Conservation (phyloP, 2,888 invertebrate species). For the Stramonita haemastoma region DNA sequence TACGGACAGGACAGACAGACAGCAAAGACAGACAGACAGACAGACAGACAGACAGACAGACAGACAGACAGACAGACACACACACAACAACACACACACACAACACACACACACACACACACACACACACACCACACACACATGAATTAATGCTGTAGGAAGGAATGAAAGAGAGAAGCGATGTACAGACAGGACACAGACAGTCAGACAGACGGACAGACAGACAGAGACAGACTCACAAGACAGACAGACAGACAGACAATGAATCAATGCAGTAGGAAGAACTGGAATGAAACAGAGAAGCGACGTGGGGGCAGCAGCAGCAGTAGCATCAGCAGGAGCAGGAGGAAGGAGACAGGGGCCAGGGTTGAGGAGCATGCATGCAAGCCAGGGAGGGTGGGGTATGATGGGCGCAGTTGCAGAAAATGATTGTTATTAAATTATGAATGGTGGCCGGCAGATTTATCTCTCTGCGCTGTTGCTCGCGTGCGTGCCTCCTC, state of each 20-base stretch:
- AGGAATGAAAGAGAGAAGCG: too few relatives aligned
- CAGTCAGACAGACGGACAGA: background rate
- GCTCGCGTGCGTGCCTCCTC: too few relatives aligned
- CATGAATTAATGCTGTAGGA: too few relatives aligned
- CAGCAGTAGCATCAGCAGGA: too few relatives aligned
- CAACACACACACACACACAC: background rate
- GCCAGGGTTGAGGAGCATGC: too few relatives aligned
- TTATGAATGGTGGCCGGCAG: too few relatives aligned
- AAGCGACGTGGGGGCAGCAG: too few relatives aligned
- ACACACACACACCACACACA: background rate
- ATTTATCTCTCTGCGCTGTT: too few relatives aligned
- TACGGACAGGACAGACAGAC: background rate
- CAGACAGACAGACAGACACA: constrained; percentile 6
- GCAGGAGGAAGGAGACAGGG: too few relatives aligned
- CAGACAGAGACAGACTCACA: background rate
- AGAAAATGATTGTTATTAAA: too few relatives aligned
- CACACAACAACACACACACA: background rate
- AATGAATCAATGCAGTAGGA: background rate
- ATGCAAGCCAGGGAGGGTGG: too few relatives aligned
- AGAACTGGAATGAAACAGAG: background rate
- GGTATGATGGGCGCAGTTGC: too few relatives aligned
- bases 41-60: background rate
- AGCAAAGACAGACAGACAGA: background rate
- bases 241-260: background rate
- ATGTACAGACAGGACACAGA: background rate